Conservation (phyloP, 2,888 invertebrate genomes). For the Ophion obscuratus region DNA sequence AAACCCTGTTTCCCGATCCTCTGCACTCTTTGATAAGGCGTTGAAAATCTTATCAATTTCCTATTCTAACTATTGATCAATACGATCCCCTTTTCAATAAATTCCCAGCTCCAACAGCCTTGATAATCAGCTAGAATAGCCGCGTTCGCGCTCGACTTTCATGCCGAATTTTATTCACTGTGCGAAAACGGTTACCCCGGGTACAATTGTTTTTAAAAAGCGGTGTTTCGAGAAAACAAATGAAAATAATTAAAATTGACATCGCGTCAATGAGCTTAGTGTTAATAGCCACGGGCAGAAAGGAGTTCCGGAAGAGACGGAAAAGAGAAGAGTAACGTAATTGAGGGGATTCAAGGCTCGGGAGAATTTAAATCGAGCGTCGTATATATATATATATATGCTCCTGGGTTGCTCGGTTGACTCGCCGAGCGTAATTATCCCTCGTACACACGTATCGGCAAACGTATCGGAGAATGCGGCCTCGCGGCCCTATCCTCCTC, state of each 20-base stretch:
- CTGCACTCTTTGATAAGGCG: too few relatives aligned
- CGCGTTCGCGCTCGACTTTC: too few relatives aligned
- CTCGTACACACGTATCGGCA: slow-evolving; percentile 17
- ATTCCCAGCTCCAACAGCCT: too few relatives aligned
- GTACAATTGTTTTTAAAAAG: too few relatives aligned
- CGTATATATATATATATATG: background rate
- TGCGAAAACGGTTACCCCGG: too few relatives aligned
- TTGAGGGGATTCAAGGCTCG: slow-evolving; percentile 44
- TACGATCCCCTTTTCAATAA: too few relatives aligned
- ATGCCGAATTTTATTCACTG: too few relatives aligned
- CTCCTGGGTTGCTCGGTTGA: slow-evolving; percentile 31
- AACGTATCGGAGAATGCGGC: slow-evolving; percentile 13
- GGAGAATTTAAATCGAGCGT: slow-evolving; percentile 41
- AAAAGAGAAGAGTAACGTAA: slow-evolving; percentile 44
- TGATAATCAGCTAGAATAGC: too few relatives aligned
- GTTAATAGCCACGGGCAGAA: background rate
- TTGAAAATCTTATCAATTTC: too few relatives aligned
- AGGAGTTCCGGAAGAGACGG: slow-evolving; percentile 16
- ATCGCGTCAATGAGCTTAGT: background rate
- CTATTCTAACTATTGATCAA: too few relatives aligned
- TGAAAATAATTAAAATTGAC: background rate
- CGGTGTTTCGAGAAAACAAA: background rate
- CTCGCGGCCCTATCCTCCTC: slow-evolving; percentile 29
- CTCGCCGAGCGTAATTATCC: slow-evolving; percentile 55
- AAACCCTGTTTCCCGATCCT: too few relatives aligned